These are phyloP conservation scores for Lobophora halterata DNA, from an alignment of 2,888 invertebrate species.

Conservation along the genomic window DNA sequence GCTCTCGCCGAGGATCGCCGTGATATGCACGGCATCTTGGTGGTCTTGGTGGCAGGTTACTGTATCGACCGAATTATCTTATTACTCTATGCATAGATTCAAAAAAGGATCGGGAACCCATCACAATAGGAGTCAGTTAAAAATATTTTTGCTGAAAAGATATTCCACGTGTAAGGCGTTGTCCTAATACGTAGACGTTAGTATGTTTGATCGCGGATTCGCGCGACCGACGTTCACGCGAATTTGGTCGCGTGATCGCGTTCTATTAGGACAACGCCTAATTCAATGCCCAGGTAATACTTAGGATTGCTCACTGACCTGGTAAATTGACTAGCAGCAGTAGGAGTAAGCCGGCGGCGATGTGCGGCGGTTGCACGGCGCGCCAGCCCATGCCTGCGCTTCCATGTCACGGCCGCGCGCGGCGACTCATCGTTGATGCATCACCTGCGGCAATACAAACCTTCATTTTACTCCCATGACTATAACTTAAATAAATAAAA, in stretches of 20 bases:
- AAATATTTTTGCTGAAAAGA: no score
- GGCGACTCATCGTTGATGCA: conserved; percentile 88
- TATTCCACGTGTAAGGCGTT: no score
- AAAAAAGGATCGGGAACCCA: no score
- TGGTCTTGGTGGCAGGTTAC: conserved; percentile 90
- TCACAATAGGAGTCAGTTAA: no score
- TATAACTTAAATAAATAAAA: no score
- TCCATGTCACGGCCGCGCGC: conserved; percentile 88
- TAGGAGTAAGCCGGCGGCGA: conserved; percentile 82
- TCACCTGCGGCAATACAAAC: conserved; percentile 54
- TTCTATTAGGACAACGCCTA: no score
- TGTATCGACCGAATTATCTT: conserved; percentile 51
- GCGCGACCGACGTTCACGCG: no score
- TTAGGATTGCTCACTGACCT: conserved; percentile 45
- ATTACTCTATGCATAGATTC: background rate
- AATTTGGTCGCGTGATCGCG: no score
- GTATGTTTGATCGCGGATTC: no score
- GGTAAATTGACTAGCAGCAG: conserved; percentile 77
- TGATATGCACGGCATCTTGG: conserved; percentile 97
- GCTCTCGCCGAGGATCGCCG: conserved; percentile 97
- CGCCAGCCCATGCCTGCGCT: conserved; percentile 95
- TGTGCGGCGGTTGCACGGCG: conserved; percentile 89
- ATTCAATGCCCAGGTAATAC: no score
- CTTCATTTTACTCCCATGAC: no score
- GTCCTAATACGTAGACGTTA: no score